Conservation (phyloP, 2,888 invertebrate species). For the Chrysotoxum bicinctum region DNA sequence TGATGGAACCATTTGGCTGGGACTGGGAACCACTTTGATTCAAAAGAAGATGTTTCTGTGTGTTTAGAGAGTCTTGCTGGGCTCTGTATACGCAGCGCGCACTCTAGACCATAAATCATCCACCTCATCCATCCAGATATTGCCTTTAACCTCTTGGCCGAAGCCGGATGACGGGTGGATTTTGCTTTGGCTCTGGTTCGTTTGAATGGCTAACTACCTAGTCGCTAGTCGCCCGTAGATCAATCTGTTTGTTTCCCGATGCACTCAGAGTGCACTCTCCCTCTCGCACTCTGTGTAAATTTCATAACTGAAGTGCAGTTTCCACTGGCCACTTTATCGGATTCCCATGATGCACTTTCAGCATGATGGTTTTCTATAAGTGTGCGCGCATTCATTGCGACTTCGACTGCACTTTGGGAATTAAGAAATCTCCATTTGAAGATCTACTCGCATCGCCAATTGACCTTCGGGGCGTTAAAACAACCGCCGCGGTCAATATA, state of each 20-base stretch:
- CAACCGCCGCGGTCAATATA: conserved; percentile 55
- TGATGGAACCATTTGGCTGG: conserved; percentile 71
- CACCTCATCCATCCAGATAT: conserved; percentile 72
- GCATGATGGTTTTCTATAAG: conserved; percentile 7
- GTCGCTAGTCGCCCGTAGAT: conserved; percentile 61
- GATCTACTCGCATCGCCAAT: conserved; percentile 70
- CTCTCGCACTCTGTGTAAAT: conserved; percentile 37
- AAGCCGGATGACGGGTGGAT: conserved; percentile 48
- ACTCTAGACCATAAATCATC: conserved; percentile 65
- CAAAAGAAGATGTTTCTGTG: conserved; percentile 71
- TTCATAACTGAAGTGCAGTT: conserved; percentile 69
- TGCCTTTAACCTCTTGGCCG: conserved; percentile 71
- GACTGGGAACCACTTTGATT: conserved; percentile 72
- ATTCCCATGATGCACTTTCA: conserved; percentile 67
- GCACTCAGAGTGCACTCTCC: conserved; percentile 14
- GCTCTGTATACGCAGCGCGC: conserved; percentile 52
- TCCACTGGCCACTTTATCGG: conserved; percentile 70
- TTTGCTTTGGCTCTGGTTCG: conserved; percentile 25
- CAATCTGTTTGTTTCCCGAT: conserved; percentile 58
- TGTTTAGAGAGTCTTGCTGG: conserved; percentile 43
- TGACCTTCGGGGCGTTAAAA: conserved; percentile 71
- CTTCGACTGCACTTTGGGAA: conserved; percentile 53
- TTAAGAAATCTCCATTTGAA: conserved; percentile 69
- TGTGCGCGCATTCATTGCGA: conserved; percentile 21
- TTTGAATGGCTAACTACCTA: conserved; percentile 66